Evolutionary conservation across 1,140 invertebrate genomes (phyloP).

Genomic region (Drosophila kikkawai): DNA sequence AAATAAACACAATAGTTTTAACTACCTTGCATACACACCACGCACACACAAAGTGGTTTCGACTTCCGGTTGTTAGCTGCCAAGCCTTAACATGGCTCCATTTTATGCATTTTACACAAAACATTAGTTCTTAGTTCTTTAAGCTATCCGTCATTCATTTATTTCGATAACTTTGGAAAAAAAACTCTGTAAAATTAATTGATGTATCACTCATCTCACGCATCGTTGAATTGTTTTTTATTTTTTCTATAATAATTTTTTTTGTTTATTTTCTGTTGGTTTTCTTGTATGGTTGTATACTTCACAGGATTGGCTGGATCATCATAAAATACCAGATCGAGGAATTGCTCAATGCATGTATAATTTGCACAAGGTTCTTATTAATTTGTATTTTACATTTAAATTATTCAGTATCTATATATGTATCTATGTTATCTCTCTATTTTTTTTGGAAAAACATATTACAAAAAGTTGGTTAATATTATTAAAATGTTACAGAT

Average conservation of each 20-base stretch:
- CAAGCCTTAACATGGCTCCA: constrained; percentile 20
- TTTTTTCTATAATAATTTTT: constrained; percentile 35
- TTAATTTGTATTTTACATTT: constrained; percentile 61
- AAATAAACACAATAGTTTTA: constrained; percentile 15
- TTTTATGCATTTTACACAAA: constrained; percentile 11
- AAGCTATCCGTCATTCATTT: constrained; percentile 7
- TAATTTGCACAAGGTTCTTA: constrained; percentile 85
- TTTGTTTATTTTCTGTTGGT: constrained; percentile 45
- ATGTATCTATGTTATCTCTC: not conserved
- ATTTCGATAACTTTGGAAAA: not conserved
- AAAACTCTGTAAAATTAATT: constrained; percentile 33
- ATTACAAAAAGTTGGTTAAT: not conserved
- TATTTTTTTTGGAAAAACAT: not conserved
- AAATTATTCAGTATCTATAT: constrained; percentile 36
- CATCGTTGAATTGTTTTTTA: constrained; percentile 71
- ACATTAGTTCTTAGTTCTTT: constrained; percentile 20
- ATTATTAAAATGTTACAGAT: not conserved
- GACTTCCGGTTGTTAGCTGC: constrained; percentile 22
- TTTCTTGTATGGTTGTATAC: constrained; percentile 60
- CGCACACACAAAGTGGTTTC: constrained; percentile 16
- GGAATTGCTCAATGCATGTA: constrained; percentile 85
- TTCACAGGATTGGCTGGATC: constrained; percentile 85
- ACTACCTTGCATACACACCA: constrained; percentile 15
- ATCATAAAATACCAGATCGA: constrained; percentile 84
- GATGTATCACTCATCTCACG: constrained; percentile 61